These are phyloP conservation scores for Drosophila melanica DNA, from an alignment of 1,140 invertebrate genomes.

Conservation along the genomic window DNA sequence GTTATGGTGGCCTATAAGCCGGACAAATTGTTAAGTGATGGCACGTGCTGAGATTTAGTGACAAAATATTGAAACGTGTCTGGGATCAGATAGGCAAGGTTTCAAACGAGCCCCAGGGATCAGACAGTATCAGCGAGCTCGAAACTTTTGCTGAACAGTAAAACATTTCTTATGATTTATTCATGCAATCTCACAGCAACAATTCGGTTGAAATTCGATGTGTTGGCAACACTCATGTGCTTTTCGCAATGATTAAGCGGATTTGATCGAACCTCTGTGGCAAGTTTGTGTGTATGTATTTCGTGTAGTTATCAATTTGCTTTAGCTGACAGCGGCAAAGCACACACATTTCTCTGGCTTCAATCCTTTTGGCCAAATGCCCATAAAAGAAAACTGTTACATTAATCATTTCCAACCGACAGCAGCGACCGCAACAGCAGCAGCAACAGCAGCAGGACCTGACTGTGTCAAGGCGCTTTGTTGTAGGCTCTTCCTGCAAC, in stretches of 20 bases:
- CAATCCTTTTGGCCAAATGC: slow-evolving; percentile 68
- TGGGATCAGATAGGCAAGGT: neutral
- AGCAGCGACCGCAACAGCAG: slow-evolving; percentile 40
- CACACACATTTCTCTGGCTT: slow-evolving; percentile 45
- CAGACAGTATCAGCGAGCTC: neutral
- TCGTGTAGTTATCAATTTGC: slow-evolving; percentile 32
- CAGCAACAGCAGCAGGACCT: slow-evolving; percentile 31
- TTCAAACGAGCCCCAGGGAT: neutral
- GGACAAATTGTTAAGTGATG: slow-evolving; percentile 47
- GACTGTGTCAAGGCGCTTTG: slow-evolving; percentile 40
- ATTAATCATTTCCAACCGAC: slow-evolving; percentile 68
- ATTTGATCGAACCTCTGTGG: slow-evolving; percentile 22
- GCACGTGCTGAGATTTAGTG: slow-evolving; percentile 66
- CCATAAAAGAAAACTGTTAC: slow-evolving; percentile 54
- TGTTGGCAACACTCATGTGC: neutral
- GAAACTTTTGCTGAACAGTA: neutral
- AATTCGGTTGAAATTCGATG: slow-evolving; percentile 7
- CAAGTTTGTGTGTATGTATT: slow-evolving; percentile 12
- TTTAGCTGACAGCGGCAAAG: slow-evolving; percentile 20
- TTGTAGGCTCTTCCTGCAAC: slow-evolving; percentile 29
- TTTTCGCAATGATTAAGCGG: slow-evolving; percentile 27
- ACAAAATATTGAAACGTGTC: slow-evolving; percentile 25
- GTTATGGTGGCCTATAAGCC: slow-evolving; percentile 3
- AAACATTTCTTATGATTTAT: neutral
- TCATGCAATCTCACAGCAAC: neutral